These are phyloP conservation scores for Abramis brama DNA, from an alignment of 2,113 vertebrate species.

Conservation along the genomic window DNA sequence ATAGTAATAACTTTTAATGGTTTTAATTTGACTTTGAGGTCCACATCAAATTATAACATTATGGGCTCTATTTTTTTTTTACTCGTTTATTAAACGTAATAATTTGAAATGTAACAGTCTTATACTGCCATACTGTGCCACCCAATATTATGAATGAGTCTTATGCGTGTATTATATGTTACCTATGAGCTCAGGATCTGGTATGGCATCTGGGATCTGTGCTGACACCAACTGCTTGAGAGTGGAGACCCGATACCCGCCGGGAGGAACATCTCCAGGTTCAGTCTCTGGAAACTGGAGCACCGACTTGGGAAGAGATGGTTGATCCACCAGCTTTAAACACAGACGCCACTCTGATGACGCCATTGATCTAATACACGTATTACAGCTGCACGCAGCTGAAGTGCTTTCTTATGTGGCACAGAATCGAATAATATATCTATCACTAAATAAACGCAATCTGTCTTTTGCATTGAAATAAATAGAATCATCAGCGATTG, in stretches of 20 bases:
- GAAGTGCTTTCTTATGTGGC: background rate
- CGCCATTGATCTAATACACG: conserved; percentile 68
- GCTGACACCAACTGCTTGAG: conserved; percentile 85
- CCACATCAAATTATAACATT: background rate
- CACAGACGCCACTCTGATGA: conserved; percentile 83
- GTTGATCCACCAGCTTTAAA: conserved; percentile 82
- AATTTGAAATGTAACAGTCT: background rate
- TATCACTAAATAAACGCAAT: background rate
- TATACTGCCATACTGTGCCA: background rate
- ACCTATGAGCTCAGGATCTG: conserved; percentile 88
- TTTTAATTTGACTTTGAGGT: background rate
- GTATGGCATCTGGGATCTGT: conserved; percentile 82
- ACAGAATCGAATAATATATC: background rate
- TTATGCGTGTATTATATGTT: background rate
- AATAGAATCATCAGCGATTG: conserved; percentile 2
- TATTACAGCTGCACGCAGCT: background rate
- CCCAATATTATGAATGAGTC: background rate
- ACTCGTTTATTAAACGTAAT: background rate
- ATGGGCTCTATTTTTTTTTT: background rate
- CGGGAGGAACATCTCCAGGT: conserved; percentile 77
- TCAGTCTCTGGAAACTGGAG: conserved; percentile 80
- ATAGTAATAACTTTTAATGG: background rate
- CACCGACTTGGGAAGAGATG: conserved; percentile 77
- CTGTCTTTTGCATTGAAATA: background rate
- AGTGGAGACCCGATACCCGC: conserved; percentile 80